These are phyloP conservation scores for Hermodice carunculata DNA, from an alignment of 2,888 invertebrate species.

Conservation along the genomic window DNA sequence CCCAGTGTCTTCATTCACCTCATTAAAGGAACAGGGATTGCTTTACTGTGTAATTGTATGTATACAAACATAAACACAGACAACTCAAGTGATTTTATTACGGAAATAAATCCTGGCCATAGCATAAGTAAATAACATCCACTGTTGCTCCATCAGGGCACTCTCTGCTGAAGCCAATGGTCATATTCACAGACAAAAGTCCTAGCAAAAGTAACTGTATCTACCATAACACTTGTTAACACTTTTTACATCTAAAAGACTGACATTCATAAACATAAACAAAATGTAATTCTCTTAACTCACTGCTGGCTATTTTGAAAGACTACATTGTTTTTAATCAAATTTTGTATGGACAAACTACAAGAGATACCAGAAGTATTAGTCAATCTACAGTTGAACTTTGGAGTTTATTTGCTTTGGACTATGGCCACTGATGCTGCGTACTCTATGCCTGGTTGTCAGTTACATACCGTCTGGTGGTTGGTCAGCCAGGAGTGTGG, in stretches of 20 bases:
- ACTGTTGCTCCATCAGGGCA: too few species aligned
- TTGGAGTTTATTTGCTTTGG: background rate
- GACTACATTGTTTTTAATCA: background rate
- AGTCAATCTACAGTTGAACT: background rate
- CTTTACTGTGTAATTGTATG: too few species aligned
- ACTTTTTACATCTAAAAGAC: background rate
- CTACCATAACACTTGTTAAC: too few species aligned
- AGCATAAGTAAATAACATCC: background rate
- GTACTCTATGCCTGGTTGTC: too few species aligned
- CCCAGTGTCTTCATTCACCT: too few species aligned
- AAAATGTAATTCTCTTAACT: background rate
- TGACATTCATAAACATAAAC: background rate
- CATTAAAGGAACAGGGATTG: too few species aligned
- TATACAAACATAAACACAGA: too few species aligned
- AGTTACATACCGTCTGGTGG: conserved; percentile 9
- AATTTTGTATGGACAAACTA: background rate
- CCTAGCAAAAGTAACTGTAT: background rate
- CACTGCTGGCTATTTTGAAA: background rate
- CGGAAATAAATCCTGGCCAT: too few species aligned
- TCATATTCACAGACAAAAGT: background rate
- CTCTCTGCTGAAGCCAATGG: too few species aligned
- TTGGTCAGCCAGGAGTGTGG: background rate
- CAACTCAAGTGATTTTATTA: too few species aligned
- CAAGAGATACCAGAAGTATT: background rate
- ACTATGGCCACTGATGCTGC: background rate